Evolutionary conservation across 2,113 vertebrate genomes (phyloP).

Genomic region (Thalassoma bifasciatum): DNA sequence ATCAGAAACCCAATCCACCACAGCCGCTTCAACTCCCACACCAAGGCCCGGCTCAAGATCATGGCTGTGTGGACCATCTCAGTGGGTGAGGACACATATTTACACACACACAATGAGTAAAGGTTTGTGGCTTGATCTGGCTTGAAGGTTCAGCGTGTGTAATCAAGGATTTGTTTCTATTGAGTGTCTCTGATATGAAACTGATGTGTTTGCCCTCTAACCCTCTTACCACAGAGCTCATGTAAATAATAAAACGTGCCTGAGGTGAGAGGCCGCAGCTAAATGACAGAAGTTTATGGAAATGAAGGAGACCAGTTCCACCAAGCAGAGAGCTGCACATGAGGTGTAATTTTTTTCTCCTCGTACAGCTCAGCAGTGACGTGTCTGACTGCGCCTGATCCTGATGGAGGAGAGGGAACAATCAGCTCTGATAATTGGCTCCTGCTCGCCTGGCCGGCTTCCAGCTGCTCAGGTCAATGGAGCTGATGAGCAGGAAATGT

Average conservation of each 20-base stretch:
- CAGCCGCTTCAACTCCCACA: conserved; percentile 95
- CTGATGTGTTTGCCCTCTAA: no score
- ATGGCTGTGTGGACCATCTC: conserved; percentile 96
- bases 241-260: background rate
- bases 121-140: background rate
- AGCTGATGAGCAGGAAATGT: conserved; percentile 40
- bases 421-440: conserved; percentile 38
- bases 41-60: conserved; percentile 94
- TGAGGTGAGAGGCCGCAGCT: background rate
- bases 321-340: background rate
- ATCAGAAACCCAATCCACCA: conserved; percentile 96
- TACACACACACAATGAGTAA: background rate
- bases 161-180: no score
- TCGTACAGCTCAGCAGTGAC: conserved; percentile 10
- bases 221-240: no score
- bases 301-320: background rate
- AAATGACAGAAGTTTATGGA: background rate
- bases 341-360: conserved; percentile 10
- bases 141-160: background rate
- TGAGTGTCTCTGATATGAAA: no score
- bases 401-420: conserved; percentile 38
- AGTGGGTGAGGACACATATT: conserved; percentile 85
- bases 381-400: conserved; percentile 21
- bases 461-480: conserved; percentile 37
- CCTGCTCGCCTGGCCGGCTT: conserved; percentile 21